phyloP scores from a whole-genome alignment of 1,140 invertebrate species.

The Contarinia nasturtii region DNA sequence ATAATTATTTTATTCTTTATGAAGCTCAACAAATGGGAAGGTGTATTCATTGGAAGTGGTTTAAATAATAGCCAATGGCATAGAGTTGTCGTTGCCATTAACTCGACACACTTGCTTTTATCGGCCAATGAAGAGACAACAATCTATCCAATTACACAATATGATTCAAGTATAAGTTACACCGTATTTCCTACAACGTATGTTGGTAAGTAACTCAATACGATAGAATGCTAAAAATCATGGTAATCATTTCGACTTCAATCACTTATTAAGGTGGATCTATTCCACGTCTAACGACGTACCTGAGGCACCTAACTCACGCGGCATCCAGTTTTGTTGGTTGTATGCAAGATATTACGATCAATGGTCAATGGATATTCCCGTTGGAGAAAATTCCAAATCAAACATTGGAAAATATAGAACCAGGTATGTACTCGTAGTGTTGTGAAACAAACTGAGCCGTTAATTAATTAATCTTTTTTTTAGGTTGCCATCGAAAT shows the following conservation, averaged over 20 bases:
- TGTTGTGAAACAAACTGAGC: too few species aligned
- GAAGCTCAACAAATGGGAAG: constrained; percentile 78
- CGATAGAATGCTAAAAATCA: too few species aligned
- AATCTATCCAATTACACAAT: constrained; percentile 57
- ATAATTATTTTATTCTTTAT: too few species aligned
- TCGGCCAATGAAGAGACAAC: constrained; percentile 76
- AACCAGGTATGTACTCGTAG: constrained; percentile 33
- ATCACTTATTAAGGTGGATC: too few species aligned
- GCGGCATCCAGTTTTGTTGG: constrained; percentile 64
- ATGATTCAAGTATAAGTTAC: constrained; percentile 49
- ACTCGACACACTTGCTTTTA: constrained; percentile 64
- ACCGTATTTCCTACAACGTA: constrained; percentile 67
- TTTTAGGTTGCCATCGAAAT: constrained; percentile 38
- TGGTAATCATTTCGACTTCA: too few species aligned
- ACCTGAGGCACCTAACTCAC: constrained; percentile 43
- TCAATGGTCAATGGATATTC: constrained; percentile 62
- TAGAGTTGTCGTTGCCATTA: constrained; percentile 67
- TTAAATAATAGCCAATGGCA: constrained; percentile 78
- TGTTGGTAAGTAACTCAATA: too few species aligned
- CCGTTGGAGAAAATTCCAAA: constrained; percentile 13
- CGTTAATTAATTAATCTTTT: too few species aligned
- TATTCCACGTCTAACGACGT: constrained; percentile 30
- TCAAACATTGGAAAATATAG: constrained; percentile 29
- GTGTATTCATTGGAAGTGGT: constrained; percentile 63
- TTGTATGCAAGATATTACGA: constrained; percentile 76